phyloP scores from a whole-genome alignment of 2,113 vertebrate genomes.

The Leiothrix lutea region DNA sequence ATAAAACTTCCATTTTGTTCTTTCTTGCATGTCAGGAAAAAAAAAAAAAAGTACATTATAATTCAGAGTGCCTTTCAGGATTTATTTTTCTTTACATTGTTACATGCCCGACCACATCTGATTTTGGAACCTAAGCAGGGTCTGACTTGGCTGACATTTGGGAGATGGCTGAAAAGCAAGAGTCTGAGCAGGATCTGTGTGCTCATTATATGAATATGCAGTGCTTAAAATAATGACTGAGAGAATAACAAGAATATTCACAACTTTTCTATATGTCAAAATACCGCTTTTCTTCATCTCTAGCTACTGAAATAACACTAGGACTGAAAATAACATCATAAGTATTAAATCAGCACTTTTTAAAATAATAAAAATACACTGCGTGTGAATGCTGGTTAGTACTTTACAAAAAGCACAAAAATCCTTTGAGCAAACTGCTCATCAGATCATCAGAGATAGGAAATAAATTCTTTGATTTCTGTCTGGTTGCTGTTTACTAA shows the following conservation, averaged over 20 bases:
- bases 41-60: background rate
- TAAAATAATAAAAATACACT: background rate
- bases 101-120: slow-evolving; percentile 1
- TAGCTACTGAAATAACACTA: background rate
- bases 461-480: slow-evolving; percentile 20
- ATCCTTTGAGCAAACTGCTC: background rate
- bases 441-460: background rate
- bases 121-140: slow-evolving; percentile 24
- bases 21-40: slow-evolving; percentile 2
- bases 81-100: slow-evolving; percentile 62
- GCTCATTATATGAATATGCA: accelerated
- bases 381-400: background rate
- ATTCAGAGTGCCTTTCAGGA: slow-evolving; percentile 1
- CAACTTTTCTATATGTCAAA: background rate
- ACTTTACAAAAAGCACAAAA: background rate
- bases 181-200: background rate
- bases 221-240: background rate
- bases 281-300: background rate
- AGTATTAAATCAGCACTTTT: background rate
- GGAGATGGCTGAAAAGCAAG: background rate
- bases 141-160: background rate
- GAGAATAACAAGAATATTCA: background rate
- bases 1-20: slow-evolving; percentile 61
- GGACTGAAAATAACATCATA: background rate
- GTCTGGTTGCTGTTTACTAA: background rate